Conservation (phyloP, 2,113 vertebrate genomes). For the Canis aureus region DNA sequence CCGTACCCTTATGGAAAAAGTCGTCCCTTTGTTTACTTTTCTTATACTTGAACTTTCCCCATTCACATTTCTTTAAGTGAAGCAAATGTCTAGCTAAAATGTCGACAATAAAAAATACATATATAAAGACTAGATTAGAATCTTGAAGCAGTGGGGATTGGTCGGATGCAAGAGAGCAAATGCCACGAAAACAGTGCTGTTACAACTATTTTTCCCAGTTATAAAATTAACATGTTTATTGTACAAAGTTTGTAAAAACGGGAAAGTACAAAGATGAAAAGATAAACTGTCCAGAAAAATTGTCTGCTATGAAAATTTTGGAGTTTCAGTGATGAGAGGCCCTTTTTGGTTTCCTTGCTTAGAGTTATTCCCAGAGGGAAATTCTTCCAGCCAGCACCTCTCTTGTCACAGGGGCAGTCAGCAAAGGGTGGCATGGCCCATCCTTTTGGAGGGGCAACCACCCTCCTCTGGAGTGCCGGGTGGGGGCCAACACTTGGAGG, state of each 20-base stretch:
- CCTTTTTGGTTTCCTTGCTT: slow-evolving; percentile 4
- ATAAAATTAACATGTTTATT: not conserved
- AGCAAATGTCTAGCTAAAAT: slow-evolving; percentile 24
- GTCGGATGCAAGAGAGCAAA: not conserved
- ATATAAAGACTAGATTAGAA: not conserved
- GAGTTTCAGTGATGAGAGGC: not conserved
- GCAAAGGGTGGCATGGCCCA: not conserved
- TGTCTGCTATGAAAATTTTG: not conserved
- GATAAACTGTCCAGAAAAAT: not conserved
- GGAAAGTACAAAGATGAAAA: slow-evolving; percentile 25
- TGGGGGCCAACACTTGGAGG: not conserved
- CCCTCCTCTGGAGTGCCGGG: not conserved
- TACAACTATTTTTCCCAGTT: not conserved
- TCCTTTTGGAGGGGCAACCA: not conserved
- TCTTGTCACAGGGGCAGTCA: not conserved
- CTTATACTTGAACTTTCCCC: not conserved
- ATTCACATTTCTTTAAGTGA: slow-evolving; percentile 10
- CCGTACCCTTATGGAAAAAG: not conserved
- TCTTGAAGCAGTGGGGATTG: not conserved
- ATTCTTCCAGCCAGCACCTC: not conserved
- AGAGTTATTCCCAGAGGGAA: not conserved
- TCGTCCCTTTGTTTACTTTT: not conserved
- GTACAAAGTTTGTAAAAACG: slow-evolving; percentile 10
- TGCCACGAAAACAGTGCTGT: not conserved
- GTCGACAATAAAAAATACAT: not conserved